A percentile compares a stretch with the other conserved stretches of the same genome.
phyloP scores from a whole-genome alignment of 1,140 invertebrate species.

The Solen grandis region DNA sequence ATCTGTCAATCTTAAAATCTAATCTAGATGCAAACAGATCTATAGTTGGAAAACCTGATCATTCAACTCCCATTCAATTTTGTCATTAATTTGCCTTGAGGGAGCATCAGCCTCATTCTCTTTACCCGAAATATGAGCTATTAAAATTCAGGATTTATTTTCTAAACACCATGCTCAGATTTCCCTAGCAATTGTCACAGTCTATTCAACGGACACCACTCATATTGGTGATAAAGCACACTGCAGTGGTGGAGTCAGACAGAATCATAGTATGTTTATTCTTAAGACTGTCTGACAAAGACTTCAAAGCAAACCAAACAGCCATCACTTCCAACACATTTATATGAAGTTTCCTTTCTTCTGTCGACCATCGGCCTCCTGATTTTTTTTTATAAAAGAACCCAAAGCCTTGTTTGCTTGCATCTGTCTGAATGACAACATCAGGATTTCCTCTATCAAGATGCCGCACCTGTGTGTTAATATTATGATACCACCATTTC shows the following conservation, averaged over 20 bases:
- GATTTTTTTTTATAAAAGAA: not conserved
- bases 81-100: conserved; percentile 21
- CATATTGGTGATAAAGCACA: conserved; percentile 50
- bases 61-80: conserved; percentile 24
- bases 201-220: conserved; percentile 47
- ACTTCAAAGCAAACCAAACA: not conserved
- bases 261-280: conserved; percentile 39
- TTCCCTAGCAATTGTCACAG: conserved; percentile 17
- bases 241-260: conserved; percentile 37
- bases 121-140: conserved; percentile 15
- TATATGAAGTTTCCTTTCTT: conserved; percentile 37
- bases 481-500: conserved; percentile 21
- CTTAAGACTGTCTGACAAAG: not conserved
- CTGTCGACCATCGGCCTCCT: conserved; percentile 37
- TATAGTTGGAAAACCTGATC: conserved; percentile 6
- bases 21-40: conserved; percentile 50
- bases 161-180: conserved; percentile 29
- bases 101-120: conserved; percentile 21
- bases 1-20: conserved; percentile 25
- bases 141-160: too few species aligned
- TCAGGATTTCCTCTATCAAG: conserved; percentile 12
- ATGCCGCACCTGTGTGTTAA: conserved; percentile 10
- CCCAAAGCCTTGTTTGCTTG: not conserved
- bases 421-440: conserved; percentile 12
- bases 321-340: conserved; percentile 49